phyloP scores from a whole-genome alignment of 1,140 invertebrate genomes.

The Lordiphosa clarofinis region DNA sequence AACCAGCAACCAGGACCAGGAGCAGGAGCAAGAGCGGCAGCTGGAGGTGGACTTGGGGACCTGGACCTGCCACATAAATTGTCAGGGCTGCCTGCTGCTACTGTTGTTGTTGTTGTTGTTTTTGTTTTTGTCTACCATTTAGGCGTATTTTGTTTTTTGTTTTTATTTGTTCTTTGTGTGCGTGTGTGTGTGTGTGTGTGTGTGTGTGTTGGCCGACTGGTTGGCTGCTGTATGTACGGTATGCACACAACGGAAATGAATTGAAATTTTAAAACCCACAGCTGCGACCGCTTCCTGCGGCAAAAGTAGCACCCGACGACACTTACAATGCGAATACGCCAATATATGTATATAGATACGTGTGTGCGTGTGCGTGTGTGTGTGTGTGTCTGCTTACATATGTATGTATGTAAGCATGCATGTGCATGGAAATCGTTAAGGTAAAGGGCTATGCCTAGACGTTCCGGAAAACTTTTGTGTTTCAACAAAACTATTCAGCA shows the following conservation, averaged over 20 bases:
- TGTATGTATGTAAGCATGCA: background rate
- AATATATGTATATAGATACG: constrained; percentile 7
- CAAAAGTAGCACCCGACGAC: constrained; percentile 55
- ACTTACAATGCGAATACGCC: constrained; percentile 4
- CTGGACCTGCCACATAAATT: constrained; percentile 8
- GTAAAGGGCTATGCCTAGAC: background rate
- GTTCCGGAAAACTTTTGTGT: too few species aligned
- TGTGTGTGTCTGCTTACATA: too few species aligned
- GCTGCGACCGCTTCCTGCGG: constrained; percentile 75
- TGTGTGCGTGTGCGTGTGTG: constrained; percentile 6
- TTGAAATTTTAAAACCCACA: constrained; percentile 77
- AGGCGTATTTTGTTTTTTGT: constrained; percentile 53
- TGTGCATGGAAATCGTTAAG: constrained; percentile 10
- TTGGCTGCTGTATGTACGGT: background rate
- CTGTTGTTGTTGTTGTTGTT: constrained; percentile 30
- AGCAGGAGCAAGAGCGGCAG: too few species aligned
- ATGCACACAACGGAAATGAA: constrained; percentile 62
- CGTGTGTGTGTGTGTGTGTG: constrained; percentile 9
- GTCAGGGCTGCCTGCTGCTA: constrained; percentile 8
- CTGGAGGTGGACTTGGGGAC: too few species aligned
- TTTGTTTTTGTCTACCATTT: constrained; percentile 61
- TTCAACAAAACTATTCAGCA: too few species aligned
- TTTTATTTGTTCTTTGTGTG: constrained; percentile 8
- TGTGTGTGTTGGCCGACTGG: background rate
- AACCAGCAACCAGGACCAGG: too few species aligned